phyloP scores from a whole-genome alignment of 2,888 invertebrate species.

The Habroteleia sp. region DNA sequence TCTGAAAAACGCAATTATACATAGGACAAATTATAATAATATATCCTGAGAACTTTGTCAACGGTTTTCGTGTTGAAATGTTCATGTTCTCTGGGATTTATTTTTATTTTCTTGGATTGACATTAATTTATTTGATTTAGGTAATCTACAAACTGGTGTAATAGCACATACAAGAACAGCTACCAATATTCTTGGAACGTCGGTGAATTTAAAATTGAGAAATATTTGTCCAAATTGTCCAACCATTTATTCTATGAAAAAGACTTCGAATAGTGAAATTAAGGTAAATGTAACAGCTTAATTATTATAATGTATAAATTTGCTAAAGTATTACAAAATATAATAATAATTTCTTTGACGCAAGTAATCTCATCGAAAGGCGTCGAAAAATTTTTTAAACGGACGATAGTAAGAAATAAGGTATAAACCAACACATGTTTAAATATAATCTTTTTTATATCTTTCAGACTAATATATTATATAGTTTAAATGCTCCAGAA shows the following conservation, averaged over 20 bases:
- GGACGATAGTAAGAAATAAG: no score
- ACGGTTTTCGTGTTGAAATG: no score
- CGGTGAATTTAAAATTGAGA: constrained; percentile 33
- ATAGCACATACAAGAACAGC: constrained; percentile 75
- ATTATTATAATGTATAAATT: no score
- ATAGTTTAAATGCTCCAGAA: constrained; percentile 72
- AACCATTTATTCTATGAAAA: constrained; percentile 70
- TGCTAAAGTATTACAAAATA: no score
- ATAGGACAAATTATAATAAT: no score
- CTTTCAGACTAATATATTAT: constrained; percentile 68
- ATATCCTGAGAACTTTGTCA: no score
- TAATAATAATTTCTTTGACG: constrained; percentile 12
- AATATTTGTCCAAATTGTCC: constrained; percentile 71
- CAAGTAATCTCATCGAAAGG: no score
- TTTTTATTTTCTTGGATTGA: not conserved
- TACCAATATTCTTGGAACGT: constrained; percentile 73
- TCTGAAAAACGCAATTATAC: no score
- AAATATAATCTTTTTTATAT: no score
- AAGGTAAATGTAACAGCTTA: constrained; percentile 70
- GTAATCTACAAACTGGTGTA: constrained; percentile 74
- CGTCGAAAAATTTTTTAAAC: no score
- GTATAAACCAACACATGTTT: no score
- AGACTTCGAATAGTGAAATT: constrained; percentile 65
- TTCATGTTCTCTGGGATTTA: no score
- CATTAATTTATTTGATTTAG: constrained; percentile 54